Conservation (phyloP, 2,113 vertebrate species). For the Salvator merianae region DNA sequence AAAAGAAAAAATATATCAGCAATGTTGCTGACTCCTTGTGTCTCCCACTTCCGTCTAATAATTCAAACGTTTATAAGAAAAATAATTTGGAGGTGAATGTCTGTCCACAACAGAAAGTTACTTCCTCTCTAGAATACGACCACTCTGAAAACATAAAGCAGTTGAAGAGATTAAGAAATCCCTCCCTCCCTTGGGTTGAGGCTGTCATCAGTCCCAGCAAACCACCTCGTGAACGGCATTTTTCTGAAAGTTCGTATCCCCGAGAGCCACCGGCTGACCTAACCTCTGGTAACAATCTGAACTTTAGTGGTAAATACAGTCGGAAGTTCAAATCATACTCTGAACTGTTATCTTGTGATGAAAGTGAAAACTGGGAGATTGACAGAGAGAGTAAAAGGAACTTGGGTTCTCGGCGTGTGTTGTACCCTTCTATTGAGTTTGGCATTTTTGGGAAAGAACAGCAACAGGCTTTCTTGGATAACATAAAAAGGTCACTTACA, state of each 20-base stretch:
- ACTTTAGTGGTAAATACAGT: not conserved
- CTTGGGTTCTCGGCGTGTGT: slow-evolving; percentile 54
- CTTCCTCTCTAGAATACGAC: slow-evolving; percentile 24
- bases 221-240: slow-evolving; percentile 69
- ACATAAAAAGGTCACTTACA: slow-evolving; percentile 80
- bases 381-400: slow-evolving; percentile 11
- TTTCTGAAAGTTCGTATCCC: slow-evolving; percentile 72
- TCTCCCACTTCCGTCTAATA: slow-evolving; percentile 23
- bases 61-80: slow-evolving; percentile 34
- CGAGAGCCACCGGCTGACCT: slow-evolving; percentile 34
- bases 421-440: slow-evolving; percentile 78
- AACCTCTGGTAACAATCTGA: slow-evolving; percentile 37
- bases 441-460: slow-evolving; percentile 84
- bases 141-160: slow-evolving; percentile 46
- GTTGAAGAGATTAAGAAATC: slow-evolving; percentile 62
- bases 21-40: slow-evolving; percentile 6
- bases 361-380: slow-evolving; percentile 71
- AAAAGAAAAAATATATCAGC: slow-evolving; percentile 15
- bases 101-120: slow-evolving; percentile 42
- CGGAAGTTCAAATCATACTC: slow-evolving; percentile 74
- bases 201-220: slow-evolving; percentile 23
- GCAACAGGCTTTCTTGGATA: slow-evolving; percentile 79
- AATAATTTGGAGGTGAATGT: slow-evolving; percentile 29
- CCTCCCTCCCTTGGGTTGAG: slow-evolving; percentile 38
- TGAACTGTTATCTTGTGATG: slow-evolving; percentile 68